Evolutionary conservation across 2,797 vertebrate genomes (phyloP), one percentile per base, ranked within the genome.

Genomic region (Ctenopoma multispine): DNA sequence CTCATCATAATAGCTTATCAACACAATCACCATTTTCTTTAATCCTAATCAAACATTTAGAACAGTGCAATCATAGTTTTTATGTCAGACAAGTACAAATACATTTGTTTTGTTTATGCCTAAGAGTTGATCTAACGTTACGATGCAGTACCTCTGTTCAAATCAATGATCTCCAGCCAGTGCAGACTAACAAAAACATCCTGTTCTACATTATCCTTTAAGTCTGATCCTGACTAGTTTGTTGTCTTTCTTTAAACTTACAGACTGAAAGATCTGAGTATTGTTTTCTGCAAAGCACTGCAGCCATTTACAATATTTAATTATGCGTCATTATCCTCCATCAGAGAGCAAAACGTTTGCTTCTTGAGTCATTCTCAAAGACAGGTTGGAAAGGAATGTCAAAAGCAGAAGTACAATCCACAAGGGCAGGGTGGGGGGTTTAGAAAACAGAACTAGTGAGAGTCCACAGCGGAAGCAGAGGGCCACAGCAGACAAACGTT

Each of bases 261-360:
- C 43, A 66, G 21, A 46, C 68, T 71, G 47, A 60, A 62, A 77
- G 17, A 1, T 44, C 17, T 2, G 43, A 44, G 47, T 64, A 63
- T 44, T 11, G 44, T 24, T 2, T 14, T 66, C 49, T 58, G 53
- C 41, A 64, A 63, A 66, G 27, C 17, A 40, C 27, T 61, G 53
- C 1, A 60, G 70, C 47, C 66, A 66, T 65, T 77, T 61, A 63
- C 61, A 72, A 77, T 56, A 82, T 85, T 81, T 48, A 66, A 77
- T 83, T 74, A 50, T 29, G 36, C 0, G 54, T 18, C 36, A 56
- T 70, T 84, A 69, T 63, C 77, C 46, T 63, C 44, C 23, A 63
- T 61, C 47, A 64, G 27, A 41, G 29, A 69, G 41, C 63, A 75
- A 79, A 71, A 40, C 31, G 64, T 40, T 44, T 27, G n/a, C 49